phyloP scores from a whole-genome alignment of 2,888 invertebrate species.

The Macrophya alboannulata region DNA sequence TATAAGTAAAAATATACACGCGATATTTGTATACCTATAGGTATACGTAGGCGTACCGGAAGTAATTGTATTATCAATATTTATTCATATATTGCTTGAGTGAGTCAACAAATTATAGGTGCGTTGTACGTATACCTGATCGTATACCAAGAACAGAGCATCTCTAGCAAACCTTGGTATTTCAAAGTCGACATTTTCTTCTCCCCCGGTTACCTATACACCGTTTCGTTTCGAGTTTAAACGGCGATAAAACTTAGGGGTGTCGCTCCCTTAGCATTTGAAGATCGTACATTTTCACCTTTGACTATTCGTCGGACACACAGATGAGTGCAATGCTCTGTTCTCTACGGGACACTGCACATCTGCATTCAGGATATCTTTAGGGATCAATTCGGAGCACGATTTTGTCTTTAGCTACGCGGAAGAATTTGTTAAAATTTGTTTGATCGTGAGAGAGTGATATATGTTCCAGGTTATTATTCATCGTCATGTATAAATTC shows the following conservation, averaged over 20 bases:
- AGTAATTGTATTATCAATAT: not conserved
- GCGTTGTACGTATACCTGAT: not conserved
- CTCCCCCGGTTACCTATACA: not conserved
- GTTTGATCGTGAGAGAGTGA: no score
- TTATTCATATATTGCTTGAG: not conserved
- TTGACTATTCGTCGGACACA: not conserved
- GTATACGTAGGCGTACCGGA: not conserved
- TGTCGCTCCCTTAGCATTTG: constrained; percentile 21
- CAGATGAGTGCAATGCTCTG: not conserved
- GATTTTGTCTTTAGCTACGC: not conserved
- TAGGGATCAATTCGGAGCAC: not conserved
- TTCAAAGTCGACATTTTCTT: constrained; percentile 33
- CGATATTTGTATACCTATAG: not conserved
- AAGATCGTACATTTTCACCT: not conserved
- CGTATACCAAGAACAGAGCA: not conserved
- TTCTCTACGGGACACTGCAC: not conserved
- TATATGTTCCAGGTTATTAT: not conserved
- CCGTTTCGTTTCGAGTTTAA: constrained; percentile 15
- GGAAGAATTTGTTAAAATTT: not conserved
- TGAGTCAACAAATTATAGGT: constrained; percentile 4
- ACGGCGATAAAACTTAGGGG: not conserved
- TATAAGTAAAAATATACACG: not conserved
- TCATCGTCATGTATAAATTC: not conserved
- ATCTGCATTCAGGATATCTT: not conserved
- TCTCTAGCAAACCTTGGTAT: not conserved